A percentile compares a stretch with the other conserved stretches of the same genome.
phyloP scores from a whole-genome alignment of 1,140 invertebrate species.

The Agrypnia vestita region DNA sequence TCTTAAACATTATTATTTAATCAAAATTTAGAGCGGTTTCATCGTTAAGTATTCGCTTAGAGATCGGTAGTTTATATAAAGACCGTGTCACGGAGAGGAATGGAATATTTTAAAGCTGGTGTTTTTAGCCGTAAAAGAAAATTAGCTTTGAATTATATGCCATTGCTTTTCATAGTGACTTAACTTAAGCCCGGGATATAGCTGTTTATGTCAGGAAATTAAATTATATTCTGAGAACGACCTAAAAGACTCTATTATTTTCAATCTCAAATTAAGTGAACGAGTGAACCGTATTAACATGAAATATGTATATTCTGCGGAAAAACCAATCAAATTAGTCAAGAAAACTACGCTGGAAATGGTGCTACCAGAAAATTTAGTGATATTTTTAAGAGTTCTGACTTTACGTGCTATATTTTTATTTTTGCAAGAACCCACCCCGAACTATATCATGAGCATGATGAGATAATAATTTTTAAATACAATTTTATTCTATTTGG shows the following conservation, averaged over 20 bases:
- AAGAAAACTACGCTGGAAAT: not conserved
- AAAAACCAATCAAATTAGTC: not conserved
- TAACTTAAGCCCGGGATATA: conserved; percentile 24
- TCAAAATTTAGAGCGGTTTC: too few relatives aligned
- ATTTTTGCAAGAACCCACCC: too few relatives aligned
- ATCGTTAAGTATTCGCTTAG: not conserved
- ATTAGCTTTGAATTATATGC: conserved; percentile 4
- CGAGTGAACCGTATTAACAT: too few relatives aligned
- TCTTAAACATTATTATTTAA: not conserved
- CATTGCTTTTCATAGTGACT: conserved; percentile 23
- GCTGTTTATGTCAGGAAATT: conserved; percentile 31
- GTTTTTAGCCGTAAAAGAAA: conserved; percentile 28
- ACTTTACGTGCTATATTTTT: too few relatives aligned
- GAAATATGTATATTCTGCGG: too few relatives aligned
- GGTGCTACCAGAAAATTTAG: too few relatives aligned
- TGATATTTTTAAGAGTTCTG: too few relatives aligned
- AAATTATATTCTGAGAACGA: conserved; percentile 19
- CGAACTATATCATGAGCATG: too few relatives aligned
- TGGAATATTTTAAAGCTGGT: conserved; percentile 22
- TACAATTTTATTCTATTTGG: too few relatives aligned
- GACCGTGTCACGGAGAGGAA: not conserved
- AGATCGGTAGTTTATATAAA: conserved; percentile 14
- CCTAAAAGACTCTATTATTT: conserved; percentile 4
- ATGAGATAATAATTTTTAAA: too few relatives aligned
- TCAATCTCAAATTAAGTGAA: too few relatives aligned